Percentiles rank a stretch among this genome's conserved stretches.
phyloP scores from a whole-genome alignment of 2,113 vertebrate genomes.

The Pseudolaguvia tuberculata region DNA sequence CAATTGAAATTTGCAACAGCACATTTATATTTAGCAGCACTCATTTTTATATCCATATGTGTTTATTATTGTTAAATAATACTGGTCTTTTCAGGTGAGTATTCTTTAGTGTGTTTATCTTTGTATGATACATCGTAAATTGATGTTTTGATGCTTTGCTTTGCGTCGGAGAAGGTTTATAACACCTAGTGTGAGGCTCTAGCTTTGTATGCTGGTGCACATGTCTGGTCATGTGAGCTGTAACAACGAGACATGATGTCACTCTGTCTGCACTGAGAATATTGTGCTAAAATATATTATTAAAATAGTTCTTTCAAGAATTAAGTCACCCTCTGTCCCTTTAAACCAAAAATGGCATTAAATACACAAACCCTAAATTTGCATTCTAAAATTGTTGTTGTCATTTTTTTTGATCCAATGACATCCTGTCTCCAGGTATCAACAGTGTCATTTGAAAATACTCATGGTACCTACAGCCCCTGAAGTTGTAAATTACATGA shows the following conservation, averaged over 20 bases:
- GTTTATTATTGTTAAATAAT: background rate
- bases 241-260: constrained; percentile 9
- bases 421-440: background rate
- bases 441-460: constrained; percentile 3
- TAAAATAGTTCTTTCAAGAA: background rate
- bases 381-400: constrained; percentile 3
- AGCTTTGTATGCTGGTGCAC: constrained; percentile 22
- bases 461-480: background rate
- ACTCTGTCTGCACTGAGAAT: constrained; percentile 10
- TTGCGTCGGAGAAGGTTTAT: background rate
- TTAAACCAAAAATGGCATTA: constrained; percentile 1
- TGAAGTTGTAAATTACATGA: background rate
- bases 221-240: constrained; percentile 23
- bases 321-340: constrained; percentile 2
- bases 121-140: background rate
- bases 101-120: background rate
- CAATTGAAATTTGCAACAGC: background rate
- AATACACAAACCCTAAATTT: constrained; percentile 4
- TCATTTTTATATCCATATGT: background rate
- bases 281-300: background rate
- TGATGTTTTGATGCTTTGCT: background rate
- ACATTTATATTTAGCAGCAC: background rate
- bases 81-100: background rate
- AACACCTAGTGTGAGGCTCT: constrained; percentile 14
- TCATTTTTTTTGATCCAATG: constrained; percentile 3